A percentile compares a stretch with the other conserved stretches of the same genome.
These are phyloP conservation scores for Lepeophtheirus nordmannii DNA, from an alignment of 2,888 invertebrate species.

Conservation along the genomic window DNA sequence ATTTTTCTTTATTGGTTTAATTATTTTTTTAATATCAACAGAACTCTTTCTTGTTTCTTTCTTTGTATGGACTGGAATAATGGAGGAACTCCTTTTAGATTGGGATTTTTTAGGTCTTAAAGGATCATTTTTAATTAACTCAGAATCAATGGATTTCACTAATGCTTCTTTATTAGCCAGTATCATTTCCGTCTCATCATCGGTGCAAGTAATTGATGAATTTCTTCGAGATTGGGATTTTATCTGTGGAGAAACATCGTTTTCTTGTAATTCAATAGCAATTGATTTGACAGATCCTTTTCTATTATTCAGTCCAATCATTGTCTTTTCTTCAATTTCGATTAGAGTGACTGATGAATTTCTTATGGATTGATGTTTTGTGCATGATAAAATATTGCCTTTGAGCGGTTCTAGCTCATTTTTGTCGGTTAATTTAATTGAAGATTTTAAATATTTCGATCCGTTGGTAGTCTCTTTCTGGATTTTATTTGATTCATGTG, in stretches of 20 bases:
- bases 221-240: too few relatives aligned
- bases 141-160: neutral
- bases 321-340: neutral
- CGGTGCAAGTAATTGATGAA: too few relatives aligned
- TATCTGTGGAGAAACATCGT: neutral
- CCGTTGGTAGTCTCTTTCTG: neutral
- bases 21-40: too few relatives aligned
- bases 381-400: neutral
- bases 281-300: neutral
- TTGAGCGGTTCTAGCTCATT: neutral
- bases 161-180: neutral
- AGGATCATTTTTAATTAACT: neutral
- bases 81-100: too few relatives aligned
- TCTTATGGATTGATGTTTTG: too few relatives aligned
- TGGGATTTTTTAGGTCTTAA: too few relatives aligned
- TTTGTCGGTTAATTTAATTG: neutral
- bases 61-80: too few relatives aligned
- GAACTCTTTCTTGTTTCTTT: too few relatives aligned
- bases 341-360: neutral
- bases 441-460: neutral
- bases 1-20: too few relatives aligned
- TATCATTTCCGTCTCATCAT: neutral
- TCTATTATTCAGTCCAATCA: neutral
- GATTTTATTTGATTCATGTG: neutral
- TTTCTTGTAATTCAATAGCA: neutral